phyloP scores from a whole-genome alignment of 2,888 invertebrate genomes.

The Drosophila lutescens region DNA sequence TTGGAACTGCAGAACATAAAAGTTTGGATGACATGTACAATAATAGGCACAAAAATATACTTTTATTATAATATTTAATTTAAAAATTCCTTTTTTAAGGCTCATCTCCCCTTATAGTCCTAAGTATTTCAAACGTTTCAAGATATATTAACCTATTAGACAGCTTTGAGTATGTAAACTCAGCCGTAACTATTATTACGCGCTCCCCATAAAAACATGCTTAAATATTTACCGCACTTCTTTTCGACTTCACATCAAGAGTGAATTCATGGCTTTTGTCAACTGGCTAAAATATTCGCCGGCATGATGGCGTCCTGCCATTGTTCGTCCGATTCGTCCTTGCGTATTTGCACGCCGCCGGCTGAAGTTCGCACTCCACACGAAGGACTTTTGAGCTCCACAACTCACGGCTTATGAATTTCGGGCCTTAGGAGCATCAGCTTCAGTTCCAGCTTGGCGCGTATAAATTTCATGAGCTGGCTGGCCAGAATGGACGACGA shows the following conservation, averaged over 20 bases:
- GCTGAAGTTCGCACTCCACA: constrained; percentile 27
- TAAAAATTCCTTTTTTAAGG: neutral
- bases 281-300: constrained; percentile 24
- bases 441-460: constrained; percentile 14
- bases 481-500: neutral
- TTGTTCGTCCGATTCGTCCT: constrained; percentile 15
- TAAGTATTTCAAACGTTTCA: no score
- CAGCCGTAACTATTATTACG: no score
- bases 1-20: no score
- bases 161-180: no score
- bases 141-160: no score
- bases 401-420: constrained; percentile 46
- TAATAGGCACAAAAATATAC: no score
- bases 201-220: neutral
- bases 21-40: no score
- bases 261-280: constrained; percentile 35
- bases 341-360: constrained; percentile 28
- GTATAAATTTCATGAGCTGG: constrained; percentile 32
- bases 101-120: no score
- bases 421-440: constrained; percentile 37
- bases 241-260: constrained; percentile 10
- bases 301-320: constrained; percentile 10
- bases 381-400: neutral
- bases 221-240: constrained; percentile 23
- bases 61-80: neutral